Evolutionary conservation across 1,140 invertebrate species (phyloP), one percentile per base, ranked within the genome.

Genomic region (Danaus plexippus): DNA sequence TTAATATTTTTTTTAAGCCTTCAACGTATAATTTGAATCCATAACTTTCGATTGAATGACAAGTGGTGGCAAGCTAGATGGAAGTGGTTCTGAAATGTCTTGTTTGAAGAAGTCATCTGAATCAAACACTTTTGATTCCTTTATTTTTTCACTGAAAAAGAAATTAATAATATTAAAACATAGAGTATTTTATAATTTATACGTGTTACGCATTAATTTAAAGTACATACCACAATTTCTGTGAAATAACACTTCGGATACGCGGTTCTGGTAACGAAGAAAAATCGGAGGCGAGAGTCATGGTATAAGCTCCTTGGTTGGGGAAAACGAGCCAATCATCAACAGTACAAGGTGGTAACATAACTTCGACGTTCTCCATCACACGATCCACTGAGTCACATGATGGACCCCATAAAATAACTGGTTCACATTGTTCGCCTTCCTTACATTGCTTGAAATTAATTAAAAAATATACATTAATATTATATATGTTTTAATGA

Each of bases 331-430:
- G 61, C 75, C 73, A 77, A 54, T 75, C 73, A 15, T 43, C 48
- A 1, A 64, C 48, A 1, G 62, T 51, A 42, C 67, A 71, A 47
- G 43, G 22, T 9, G 73, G 73, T 11, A 78, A 47, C 22, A 52
- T 11, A 1, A 71, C 15, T 2, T 52, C 15, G 2, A 56, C 13
- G 40, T 69, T 53, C 8, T 57, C 1, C 62, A 74, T 68, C 9
- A 74, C 56, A 2, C 63, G 66, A 44, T 77, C 72, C 1, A 49
- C 57, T 1, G 74, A 74, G 15, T 75, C 73, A 9, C 64, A 67
- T 45, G 64, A 75, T 10, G 73, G 70, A 5, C 75, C 75, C 70
- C 71, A 75, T 8, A 75, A 63, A 5, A 77, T 77, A 0, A 61
- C 51, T 5, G 22, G 22, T 32, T 32, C 22, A 2, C 2, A 6